Percentiles rank a stretch among this genome's conserved stretches.
These are phyloP conservation scores for Aporophyla lueneburgensis DNA, from an alignment of 2,888 invertebrate species.

Conservation along the genomic window DNA sequence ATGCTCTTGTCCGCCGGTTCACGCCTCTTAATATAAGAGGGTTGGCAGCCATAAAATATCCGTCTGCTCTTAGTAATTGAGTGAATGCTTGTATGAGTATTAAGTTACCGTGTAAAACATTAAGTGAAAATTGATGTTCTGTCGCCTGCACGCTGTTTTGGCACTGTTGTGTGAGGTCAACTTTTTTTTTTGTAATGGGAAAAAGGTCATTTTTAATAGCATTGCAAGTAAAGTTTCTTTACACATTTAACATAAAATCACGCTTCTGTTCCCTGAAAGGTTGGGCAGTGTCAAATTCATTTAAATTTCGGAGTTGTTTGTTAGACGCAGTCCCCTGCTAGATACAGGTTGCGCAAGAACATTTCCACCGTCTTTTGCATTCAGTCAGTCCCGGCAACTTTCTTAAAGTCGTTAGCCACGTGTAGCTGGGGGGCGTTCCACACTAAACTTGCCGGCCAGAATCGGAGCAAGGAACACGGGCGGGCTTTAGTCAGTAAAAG, in stretches of 20 bases:
- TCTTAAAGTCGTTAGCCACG: no score
- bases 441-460: no score
- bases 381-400: no score
- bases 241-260: no score
- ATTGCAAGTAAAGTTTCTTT: background rate
- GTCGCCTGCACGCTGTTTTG: background rate
- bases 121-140: slow-evolving; percentile 16
- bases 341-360: no score
- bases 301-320: background rate
- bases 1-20: slow-evolving; percentile 15
- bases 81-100: slow-evolving; percentile 14
- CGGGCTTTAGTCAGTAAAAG: no score
- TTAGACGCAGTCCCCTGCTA: no score
- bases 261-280: background rate
- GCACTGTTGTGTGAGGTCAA: background rate
- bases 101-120: background rate
- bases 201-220: background rate
- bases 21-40: slow-evolving; percentile 27
- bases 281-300: background rate
- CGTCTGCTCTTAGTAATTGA: slow-evolving; percentile 15
- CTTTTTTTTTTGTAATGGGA: background rate
- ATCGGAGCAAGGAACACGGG: no score
- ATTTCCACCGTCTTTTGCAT: no score
- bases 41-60: slow-evolving; percentile 27
- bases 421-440: no score